phyloP scores from a whole-genome alignment of 2,113 vertebrate genomes.

The Paraplagusia blochii region DNA sequence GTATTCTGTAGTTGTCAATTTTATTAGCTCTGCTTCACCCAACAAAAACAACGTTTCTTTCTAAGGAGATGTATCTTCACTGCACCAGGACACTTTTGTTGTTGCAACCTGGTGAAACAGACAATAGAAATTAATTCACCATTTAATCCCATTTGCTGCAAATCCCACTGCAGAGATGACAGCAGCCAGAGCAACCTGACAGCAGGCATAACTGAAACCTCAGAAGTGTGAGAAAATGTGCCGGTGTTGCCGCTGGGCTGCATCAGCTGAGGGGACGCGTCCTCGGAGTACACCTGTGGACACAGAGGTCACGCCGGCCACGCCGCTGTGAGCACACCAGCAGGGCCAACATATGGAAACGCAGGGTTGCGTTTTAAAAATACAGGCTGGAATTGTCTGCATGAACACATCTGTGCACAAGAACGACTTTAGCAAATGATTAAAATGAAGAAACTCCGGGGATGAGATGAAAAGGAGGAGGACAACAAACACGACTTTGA shows the following conservation, averaged over 20 bases:
- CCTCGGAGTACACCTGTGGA: slow-evolving; percentile 10
- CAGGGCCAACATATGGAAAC: slow-evolving; percentile 10
- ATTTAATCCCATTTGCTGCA: background rate
- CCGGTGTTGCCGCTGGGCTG: background rate
- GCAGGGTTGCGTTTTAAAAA: slow-evolving; percentile 4
- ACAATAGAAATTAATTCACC: too few species aligned
- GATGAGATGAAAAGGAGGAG: background rate
- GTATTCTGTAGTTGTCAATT: too few species aligned
- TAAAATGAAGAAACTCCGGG: too few species aligned
- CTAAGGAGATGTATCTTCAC: too few species aligned
- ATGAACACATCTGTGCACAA: background rate
- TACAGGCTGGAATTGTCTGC: background rate
- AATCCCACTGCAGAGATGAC: slow-evolving; percentile 3
- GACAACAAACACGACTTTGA: background rate
- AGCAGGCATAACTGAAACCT: slow-evolving; percentile 18
- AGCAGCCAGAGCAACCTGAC: slow-evolving; percentile 1
- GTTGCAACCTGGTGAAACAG: too few species aligned
- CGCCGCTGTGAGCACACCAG: background rate
- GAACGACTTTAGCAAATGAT: too few species aligned
- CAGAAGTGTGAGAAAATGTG: slow-evolving; percentile 32
- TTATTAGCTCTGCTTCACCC: too few species aligned
- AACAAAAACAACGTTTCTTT: too few species aligned
- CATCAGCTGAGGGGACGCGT: slow-evolving; percentile 3
- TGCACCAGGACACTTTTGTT: too few species aligned
- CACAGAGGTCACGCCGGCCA: slow-evolving; percentile 22